These are phyloP conservation scores for Prionailurus viverrinus DNA, from an alignment of 2,113 vertebrate species.

Conservation along the genomic window DNA sequence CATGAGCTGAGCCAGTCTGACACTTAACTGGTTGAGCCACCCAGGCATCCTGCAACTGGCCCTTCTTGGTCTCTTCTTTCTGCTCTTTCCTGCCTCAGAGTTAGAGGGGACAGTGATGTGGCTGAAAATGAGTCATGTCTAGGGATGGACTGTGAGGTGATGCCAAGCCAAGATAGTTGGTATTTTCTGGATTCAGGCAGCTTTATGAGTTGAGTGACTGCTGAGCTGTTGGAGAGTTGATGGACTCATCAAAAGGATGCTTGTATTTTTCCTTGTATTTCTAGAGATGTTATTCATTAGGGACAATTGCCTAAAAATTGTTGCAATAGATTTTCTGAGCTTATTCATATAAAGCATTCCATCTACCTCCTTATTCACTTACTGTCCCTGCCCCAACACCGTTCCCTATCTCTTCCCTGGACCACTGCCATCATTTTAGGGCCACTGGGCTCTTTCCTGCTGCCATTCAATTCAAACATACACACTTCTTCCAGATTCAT, in stretches of 20 bases:
- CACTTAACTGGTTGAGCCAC: too few species aligned
- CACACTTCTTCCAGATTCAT: background rate
- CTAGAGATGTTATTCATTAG: background rate
- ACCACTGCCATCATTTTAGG: background rate
- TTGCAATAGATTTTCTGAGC: background rate
- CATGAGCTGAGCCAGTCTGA: too few species aligned
- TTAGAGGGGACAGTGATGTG: background rate
- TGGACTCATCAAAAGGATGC: background rate
- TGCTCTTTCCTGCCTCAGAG: background rate
- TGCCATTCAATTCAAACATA: background rate
- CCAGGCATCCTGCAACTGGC: too few species aligned
- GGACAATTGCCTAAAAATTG: background rate
- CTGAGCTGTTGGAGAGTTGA: background rate
- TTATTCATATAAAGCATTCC: background rate
- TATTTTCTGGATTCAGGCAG: background rate
- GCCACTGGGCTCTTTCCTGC: background rate
- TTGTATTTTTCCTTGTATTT: background rate
- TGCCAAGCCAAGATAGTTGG: background rate
- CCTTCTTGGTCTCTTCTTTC: background rate
- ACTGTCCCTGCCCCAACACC: accelerated
- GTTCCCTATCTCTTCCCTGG: background rate
- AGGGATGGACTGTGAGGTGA: background rate
- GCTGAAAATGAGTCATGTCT: background rate
- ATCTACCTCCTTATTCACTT: background rate
- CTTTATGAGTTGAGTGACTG: background rate